Evolutionary conservation across 2,113 vertebrate species (phyloP).

Genomic region (Ciconia boyciana): DNA sequence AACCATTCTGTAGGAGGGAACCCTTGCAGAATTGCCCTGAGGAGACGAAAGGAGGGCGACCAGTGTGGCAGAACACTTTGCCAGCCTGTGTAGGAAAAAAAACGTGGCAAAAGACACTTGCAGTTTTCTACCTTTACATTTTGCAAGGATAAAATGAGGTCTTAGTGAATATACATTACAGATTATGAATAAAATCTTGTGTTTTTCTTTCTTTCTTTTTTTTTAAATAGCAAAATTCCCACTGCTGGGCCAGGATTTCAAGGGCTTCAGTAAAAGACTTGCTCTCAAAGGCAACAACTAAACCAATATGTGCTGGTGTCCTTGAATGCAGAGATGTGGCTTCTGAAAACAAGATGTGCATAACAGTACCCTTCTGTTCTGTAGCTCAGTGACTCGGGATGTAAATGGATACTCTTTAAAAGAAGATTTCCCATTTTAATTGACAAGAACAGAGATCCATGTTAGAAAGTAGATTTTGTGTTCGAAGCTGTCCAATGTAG

Average conservation of each 20-base stretch:
- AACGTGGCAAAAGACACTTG: background rate
- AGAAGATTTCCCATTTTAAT: conserved; percentile 22
- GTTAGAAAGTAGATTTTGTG: background rate
- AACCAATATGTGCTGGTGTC: background rate
- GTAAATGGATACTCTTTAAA: conserved; percentile 11
- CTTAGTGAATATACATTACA: background rate
- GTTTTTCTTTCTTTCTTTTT: background rate
- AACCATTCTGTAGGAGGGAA: background rate
- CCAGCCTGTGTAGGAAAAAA: background rate
- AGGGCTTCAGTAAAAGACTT: background rate
- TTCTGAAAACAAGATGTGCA: background rate
- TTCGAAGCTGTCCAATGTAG: background rate
- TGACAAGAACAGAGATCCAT: background rate
- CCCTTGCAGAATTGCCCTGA: background rate
- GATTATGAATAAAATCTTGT: background rate
- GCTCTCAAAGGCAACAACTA: background rate
- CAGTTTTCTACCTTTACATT: background rate
- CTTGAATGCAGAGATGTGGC: background rate
- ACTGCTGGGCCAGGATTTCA: background rate
- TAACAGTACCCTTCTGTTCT: conserved; percentile 2
- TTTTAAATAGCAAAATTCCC: background rate
- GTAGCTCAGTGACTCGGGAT: background rate
- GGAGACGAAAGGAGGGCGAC: background rate
- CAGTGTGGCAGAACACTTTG: background rate
- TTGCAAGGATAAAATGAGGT: background rate